Evolutionary conservation across 2,797 vertebrate genomes (phyloP).

Genomic region (Ctenochaetus hawaiiensis): DNA sequence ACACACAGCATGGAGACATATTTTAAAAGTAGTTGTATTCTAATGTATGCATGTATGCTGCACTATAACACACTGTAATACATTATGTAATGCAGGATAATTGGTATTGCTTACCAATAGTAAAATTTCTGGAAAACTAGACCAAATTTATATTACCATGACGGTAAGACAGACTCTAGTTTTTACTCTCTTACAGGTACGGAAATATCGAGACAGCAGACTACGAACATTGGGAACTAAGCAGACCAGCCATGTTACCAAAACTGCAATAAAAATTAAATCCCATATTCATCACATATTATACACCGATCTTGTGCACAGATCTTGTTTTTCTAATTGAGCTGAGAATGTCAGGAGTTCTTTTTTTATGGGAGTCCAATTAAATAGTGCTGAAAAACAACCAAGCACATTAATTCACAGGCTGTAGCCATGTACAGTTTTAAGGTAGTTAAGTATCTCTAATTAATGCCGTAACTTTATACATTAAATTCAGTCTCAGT

Average conservation of each 20-base stretch:
- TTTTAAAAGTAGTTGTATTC: conserved; percentile 7
- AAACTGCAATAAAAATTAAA: no score
- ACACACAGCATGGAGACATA: conserved; percentile 1
- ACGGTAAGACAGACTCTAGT: neutral
- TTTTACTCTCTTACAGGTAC: neutral
- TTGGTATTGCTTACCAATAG: neutral
- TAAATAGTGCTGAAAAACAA: no score
- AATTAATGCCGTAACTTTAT: no score
- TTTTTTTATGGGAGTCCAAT: neutral
- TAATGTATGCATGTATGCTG: neutral
- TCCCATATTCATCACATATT: neutral
- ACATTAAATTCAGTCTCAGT: no score
- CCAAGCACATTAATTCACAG: no score
- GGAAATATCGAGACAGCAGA: neutral
- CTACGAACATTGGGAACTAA: neutral
- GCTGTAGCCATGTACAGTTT: neutral
- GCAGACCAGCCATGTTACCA: neutral
- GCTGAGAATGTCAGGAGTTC: neutral
- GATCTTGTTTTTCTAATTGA: neutral
- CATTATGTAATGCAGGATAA: conserved; percentile 16
- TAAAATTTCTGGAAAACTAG: neutral
- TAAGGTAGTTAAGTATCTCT: neutral
- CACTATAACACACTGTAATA: neutral
- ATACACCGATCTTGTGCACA: neutral
- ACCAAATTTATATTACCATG: neutral